These are phyloP conservation scores for Hemiscyllium ocellatum DNA, from an alignment of 2,113 vertebrate genomes.

Conservation along the genomic window DNA sequence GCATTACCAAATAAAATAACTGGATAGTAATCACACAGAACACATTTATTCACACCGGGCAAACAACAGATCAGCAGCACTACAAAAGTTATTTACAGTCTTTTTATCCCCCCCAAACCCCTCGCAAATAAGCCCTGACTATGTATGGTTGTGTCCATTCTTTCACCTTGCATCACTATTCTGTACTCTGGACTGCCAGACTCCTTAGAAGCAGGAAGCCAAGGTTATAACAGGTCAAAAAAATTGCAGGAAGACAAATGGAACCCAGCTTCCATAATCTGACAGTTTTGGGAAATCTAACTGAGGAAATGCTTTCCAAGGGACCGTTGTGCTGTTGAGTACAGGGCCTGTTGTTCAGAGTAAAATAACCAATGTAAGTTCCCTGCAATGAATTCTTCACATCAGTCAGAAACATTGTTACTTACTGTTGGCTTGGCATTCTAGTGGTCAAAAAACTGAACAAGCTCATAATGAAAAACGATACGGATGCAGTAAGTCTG, in stretches of 20 bases:
- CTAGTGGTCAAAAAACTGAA: background rate
- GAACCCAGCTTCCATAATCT: constrained; percentile 50
- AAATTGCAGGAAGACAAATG: constrained; percentile 49
- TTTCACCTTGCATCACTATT: background rate
- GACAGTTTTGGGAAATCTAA: constrained; percentile 47
- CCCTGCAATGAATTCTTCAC: constrained; percentile 45
- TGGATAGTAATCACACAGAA: background rate
- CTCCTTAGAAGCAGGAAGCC: background rate
- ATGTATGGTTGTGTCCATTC: background rate
- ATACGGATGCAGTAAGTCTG: background rate
- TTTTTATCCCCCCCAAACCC: background rate
- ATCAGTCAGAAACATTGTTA: background rate
- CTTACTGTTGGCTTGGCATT: background rate
- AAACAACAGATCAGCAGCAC: background rate
- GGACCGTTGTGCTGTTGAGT: constrained; percentile 42
- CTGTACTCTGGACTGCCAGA: background rate
- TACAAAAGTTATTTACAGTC: no score
- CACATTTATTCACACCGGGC: background rate
- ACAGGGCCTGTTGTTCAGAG: constrained; percentile 44
- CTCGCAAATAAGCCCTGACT: background rate
- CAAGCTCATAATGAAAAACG: background rate
- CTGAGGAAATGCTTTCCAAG: constrained; percentile 59
- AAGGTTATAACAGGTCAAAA: background rate
- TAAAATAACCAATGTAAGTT: constrained; percentile 46
- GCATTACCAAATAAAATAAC: background rate